Percentiles rank a stretch among this genome's conserved stretches.
These are phyloP conservation scores for Gallinago jamesoni DNA, from an alignment of 2,113 vertebrate species.

Conservation along the genomic window DNA sequence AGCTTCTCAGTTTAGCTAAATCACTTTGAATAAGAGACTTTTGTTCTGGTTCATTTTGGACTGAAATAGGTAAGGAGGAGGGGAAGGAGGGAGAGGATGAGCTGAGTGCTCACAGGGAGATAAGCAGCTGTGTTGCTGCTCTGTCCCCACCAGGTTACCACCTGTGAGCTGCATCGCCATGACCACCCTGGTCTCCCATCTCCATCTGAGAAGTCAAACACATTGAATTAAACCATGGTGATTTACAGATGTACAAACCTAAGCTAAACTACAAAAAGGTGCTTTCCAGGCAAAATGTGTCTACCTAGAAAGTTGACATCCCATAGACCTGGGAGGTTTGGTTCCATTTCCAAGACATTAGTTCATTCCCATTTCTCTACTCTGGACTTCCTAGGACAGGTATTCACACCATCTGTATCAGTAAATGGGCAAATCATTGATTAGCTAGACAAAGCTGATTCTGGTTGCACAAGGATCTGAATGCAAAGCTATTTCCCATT, in stretches of 20 bases:
- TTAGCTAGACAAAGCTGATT: not conserved
- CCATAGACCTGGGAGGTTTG: not conserved
- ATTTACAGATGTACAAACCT: not conserved
- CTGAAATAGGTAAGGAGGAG: not conserved
- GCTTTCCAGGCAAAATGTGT: not conserved
- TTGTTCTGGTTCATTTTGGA: not conserved
- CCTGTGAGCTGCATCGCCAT: not conserved
- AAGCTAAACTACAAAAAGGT: not conserved
- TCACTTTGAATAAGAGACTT: not conserved
- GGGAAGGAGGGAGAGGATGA: not conserved
- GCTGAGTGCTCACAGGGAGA: not conserved
- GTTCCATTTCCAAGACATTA: not conserved
- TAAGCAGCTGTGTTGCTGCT: not conserved
- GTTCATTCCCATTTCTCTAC: not conserved
- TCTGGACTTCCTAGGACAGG: not conserved
- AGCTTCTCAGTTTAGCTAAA: not conserved
- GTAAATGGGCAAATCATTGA: not conserved
- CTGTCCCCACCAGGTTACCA: not conserved
- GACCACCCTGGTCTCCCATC: not conserved
- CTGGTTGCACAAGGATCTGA: not conserved
- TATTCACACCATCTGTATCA: not conserved
- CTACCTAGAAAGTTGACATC: not conserved
- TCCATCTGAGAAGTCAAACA: not conserved
- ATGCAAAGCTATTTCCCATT: not conserved
- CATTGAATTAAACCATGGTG: not conserved